A percentile compares a stretch with the other conserved stretches of the same genome.
Conservation (phyloP, 2,888 invertebrate genomes). For the Drosophila anceps region DNA sequence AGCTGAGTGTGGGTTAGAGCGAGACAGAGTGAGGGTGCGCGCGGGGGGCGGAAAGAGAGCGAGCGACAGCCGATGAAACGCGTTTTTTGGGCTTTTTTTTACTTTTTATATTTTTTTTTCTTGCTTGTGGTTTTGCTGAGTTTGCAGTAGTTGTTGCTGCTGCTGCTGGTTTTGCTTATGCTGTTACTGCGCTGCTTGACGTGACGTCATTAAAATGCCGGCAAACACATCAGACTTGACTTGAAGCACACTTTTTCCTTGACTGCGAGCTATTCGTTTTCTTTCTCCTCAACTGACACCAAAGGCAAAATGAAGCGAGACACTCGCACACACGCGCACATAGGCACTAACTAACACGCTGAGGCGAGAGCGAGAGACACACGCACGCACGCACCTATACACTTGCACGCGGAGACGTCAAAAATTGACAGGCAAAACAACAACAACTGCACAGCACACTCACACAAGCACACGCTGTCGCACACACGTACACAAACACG, state of each 20-base stretch:
- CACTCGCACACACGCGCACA: slow-evolving; percentile 46
- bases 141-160: slow-evolving; percentile 50
- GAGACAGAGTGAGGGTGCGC: slow-evolving; percentile 4
- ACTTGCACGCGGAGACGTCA: slow-evolving; percentile 48
- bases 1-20: slow-evolving; percentile 25
- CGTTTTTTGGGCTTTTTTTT: slow-evolving; percentile 16
- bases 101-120: slow-evolving; percentile 1
- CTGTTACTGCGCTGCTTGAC: slow-evolving; percentile 36
- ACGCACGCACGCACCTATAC: slow-evolving; percentile 8
- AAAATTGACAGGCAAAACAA: slow-evolving; percentile 48
- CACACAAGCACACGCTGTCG: not conserved
- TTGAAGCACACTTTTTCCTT: slow-evolving; percentile 18
- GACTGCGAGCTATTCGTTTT: slow-evolving; percentile 29
- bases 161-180: slow-evolving; percentile 31
- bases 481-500: slow-evolving; percentile 2
- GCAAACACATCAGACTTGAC: slow-evolving; percentile 49
- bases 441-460: slow-evolving; percentile 6
- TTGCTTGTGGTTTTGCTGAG: slow-evolving; percentile 38
- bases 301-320: slow-evolving; percentile 29
- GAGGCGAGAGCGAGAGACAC: slow-evolving; percentile 3
- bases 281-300: slow-evolving; percentile 43
- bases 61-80: slow-evolving; percentile 26
- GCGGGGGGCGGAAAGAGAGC: slow-evolving; percentile 4
- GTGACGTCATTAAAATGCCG: slow-evolving; percentile 78
- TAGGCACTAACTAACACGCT: slow-evolving; percentile 27